Percentiles rank a stretch among this genome's conserved stretches.
Conservation (phyloP, 2,113 vertebrate species). For the Eretmochelys imbricata region DNA sequence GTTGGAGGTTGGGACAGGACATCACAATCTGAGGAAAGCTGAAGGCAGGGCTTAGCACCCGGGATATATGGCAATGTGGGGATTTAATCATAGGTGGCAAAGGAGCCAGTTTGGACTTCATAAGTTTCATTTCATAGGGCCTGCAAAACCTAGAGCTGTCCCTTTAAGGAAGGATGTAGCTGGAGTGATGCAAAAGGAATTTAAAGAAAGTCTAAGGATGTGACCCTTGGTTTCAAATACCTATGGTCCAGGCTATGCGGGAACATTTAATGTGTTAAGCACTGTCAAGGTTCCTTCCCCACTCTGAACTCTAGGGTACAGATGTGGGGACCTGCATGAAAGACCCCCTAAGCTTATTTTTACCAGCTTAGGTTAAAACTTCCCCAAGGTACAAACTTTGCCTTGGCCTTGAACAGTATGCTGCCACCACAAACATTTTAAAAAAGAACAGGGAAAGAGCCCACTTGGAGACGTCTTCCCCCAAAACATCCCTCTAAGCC, state of each 20-base stretch:
- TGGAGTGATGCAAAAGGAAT: background rate
- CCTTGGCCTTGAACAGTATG: too few species aligned
- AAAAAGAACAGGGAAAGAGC: too few species aligned
- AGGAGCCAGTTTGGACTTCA: background rate
- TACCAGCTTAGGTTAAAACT: too few species aligned
- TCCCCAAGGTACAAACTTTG: too few species aligned
- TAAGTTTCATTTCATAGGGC: background rate
- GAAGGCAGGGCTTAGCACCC: background rate
- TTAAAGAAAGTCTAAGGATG: background rate
- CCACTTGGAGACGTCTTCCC: too few species aligned
- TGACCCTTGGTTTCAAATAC: background rate
- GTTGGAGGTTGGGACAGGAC: background rate
- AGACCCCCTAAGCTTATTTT: too few species aligned
- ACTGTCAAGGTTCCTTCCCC: too few species aligned
- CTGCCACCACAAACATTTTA: too few species aligned
- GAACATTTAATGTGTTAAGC: background rate
- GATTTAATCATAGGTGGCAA: background rate
- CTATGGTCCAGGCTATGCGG: background rate
- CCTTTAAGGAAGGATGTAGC: background rate
- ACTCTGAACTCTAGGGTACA: too few species aligned
- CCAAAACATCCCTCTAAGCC: too few species aligned
- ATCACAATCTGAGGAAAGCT: background rate
- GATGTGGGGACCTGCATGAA: too few species aligned
- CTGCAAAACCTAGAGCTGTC: background rate
- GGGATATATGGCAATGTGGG: too few species aligned